phyloP scores from a whole-genome alignment of 2,113 vertebrate species.

The Lophochroa leadbeateri region DNA sequence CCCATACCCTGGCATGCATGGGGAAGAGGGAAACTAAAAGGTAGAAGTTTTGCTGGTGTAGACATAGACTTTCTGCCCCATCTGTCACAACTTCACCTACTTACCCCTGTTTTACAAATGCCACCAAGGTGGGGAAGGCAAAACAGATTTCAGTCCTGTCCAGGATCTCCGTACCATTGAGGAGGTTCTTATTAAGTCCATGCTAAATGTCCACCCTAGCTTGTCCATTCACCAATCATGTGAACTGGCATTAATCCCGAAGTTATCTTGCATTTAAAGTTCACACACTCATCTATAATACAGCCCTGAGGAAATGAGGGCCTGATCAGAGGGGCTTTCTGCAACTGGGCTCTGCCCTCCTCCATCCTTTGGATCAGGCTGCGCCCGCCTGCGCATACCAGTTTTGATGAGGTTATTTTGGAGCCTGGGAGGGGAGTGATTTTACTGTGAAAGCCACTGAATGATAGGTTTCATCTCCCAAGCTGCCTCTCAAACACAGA shows the following conservation, averaged over 20 bases:
- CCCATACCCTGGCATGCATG: not conserved
- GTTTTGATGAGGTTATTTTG: not conserved
- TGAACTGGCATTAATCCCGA: not conserved
- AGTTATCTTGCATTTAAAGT: not conserved
- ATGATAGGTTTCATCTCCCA: not conserved
- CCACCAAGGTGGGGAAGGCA: not conserved
- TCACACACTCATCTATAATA: not conserved
- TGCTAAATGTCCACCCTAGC: fast-evolving
- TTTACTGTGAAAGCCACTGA: not conserved
- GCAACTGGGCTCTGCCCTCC: fast-evolving
- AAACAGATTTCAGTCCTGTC: not conserved
- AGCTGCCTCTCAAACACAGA: not conserved
- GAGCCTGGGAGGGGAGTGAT: not conserved
- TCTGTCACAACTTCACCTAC: not conserved
- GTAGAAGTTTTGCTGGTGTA: not conserved
- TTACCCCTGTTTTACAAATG: not conserved
- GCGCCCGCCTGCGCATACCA: fast-evolving
- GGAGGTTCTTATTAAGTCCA: not conserved
- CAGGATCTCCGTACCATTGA: not conserved
- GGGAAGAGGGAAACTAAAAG: not conserved
- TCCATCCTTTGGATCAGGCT: not conserved
- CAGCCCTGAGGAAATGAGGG: fast-evolving
- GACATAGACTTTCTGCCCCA: not conserved
- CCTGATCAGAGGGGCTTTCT: not conserved
- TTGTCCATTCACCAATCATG: fast-evolving